These are phyloP conservation scores for Mobula birostris DNA, from an alignment of 2,113 vertebrate genomes.

Conservation along the genomic window DNA sequence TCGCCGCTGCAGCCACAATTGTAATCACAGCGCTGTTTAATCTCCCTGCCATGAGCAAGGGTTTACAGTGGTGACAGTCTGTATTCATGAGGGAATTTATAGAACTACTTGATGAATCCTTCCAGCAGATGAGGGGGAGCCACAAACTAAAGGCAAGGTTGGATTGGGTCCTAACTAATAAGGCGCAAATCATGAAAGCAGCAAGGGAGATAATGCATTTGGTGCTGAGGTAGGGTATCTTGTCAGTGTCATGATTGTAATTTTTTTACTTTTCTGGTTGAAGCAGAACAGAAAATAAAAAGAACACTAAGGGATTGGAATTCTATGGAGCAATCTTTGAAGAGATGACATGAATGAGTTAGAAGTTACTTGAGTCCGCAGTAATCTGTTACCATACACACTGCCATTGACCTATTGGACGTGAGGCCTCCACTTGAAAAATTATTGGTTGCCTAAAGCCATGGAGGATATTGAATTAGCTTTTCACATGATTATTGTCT, in stretches of 20 bases:
- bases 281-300: conserved; percentile 6
- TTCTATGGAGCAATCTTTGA: neutral
- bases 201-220: neutral
- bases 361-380: too few species aligned
- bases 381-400: too few species aligned
- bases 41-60: conserved; percentile 1
- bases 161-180: neutral
- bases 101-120: conserved; percentile 27
- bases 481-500: too few species aligned
- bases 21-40: conserved; percentile 15
- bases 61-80: conserved; percentile 13
- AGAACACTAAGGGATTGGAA: neutral
- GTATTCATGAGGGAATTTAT: conserved; percentile 30
- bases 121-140: neutral
- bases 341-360: neutral
- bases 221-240: neutral
- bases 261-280: conserved; percentile 19
- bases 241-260: neutral
- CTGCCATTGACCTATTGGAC: too few species aligned
- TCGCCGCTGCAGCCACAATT: neutral
- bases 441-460: too few species aligned
- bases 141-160: neutral
- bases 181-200: neutral
- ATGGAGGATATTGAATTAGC: too few species aligned
- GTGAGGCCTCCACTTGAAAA: too few species aligned